Percentiles rank a stretch among this genome's conserved stretches.
Evolutionary conservation across 2,797 vertebrate genomes (phyloP).

Genomic region (Sebastiscus tertius): DNA sequence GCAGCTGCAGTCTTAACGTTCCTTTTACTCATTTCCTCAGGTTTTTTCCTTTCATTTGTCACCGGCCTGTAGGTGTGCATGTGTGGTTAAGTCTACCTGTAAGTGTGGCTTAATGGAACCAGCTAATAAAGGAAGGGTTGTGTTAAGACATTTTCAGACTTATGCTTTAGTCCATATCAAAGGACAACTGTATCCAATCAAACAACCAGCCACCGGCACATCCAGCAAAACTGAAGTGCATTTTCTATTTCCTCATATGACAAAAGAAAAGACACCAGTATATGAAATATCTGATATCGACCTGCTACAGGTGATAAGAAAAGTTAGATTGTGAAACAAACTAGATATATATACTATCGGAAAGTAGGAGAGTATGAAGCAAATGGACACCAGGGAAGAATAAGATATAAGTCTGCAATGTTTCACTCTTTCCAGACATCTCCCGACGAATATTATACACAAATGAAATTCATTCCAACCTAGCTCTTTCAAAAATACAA

Average conservation of each 20-base stretch:
- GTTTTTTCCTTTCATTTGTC: too few relatives aligned
- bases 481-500: slow-evolving; percentile 6
- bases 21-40: too few relatives aligned
- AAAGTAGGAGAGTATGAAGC: neutral
- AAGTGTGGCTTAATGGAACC: neutral
- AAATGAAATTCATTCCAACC: slow-evolving; percentile 12
- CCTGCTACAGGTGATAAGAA: too few relatives aligned
- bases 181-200: neutral
- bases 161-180: neutral
- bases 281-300: neutral
- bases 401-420: neutral
- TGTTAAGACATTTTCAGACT: neutral
- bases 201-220: neutral
- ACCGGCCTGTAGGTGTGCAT: neutral
- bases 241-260: neutral
- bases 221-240: neutral
- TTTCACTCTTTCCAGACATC: slow-evolving; percentile 1
- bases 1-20: neutral
- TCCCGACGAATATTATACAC: neutral
- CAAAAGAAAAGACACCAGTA: neutral
- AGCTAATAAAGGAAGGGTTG: neutral
- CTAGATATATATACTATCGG: neutral
- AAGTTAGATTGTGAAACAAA: neutral
- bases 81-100: neutral
- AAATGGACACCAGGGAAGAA: neutral